Evolutionary conservation across 2,888 invertebrate genomes (phyloP).

Genomic region (Drosophila buzzatii): DNA sequence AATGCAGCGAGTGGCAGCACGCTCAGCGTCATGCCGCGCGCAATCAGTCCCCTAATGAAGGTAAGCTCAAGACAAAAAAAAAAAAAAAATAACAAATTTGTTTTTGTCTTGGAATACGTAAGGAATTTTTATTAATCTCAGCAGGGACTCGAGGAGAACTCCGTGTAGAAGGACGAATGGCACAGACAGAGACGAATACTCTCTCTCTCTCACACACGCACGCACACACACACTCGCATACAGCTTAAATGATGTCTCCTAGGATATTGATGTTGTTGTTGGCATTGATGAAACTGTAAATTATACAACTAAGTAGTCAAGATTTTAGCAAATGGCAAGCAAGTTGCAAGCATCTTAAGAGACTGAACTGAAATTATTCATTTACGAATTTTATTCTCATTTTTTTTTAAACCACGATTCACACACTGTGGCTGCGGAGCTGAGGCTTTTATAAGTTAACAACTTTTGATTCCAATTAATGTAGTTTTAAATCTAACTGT

Average conservation of each 20-base stretch:
- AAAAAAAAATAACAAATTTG: background rate
- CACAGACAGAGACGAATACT: background rate
- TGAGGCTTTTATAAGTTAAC: slow-evolving; percentile 31
- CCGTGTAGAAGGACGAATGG: slow-evolving; percentile 70
- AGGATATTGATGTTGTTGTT: slow-evolving; percentile 28
- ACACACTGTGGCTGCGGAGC: slow-evolving; percentile 19
- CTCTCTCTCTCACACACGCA: background rate
- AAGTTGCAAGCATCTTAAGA: slow-evolving; percentile 71
- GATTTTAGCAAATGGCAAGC: slow-evolving; percentile 61
- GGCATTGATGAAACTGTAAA: slow-evolving; percentile 39
- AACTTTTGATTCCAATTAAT: slow-evolving; percentile 8
- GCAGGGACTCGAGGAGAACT: slow-evolving; percentile 85
- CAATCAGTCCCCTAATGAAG: slow-evolving; percentile 85
- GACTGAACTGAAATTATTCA: slow-evolving; percentile 74
- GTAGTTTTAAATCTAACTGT: slow-evolving; percentile 46
- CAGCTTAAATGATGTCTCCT: slow-evolving; percentile 42
- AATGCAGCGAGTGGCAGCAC: slow-evolving; percentile 65
- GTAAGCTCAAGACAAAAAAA: slow-evolving; percentile 55
- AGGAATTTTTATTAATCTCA: slow-evolving; percentile 39
- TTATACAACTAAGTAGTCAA: slow-evolving; percentile 49
- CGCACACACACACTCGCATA: background rate
- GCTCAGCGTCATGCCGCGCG: slow-evolving; percentile 79
- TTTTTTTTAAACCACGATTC: slow-evolving; percentile 5
- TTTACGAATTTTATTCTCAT: slow-evolving; percentile 35
- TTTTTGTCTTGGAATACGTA: background rate